These are phyloP conservation scores for Orchesellides sinensis DNA, from an alignment of 2,888 invertebrate species.

Conservation along the genomic window DNA sequence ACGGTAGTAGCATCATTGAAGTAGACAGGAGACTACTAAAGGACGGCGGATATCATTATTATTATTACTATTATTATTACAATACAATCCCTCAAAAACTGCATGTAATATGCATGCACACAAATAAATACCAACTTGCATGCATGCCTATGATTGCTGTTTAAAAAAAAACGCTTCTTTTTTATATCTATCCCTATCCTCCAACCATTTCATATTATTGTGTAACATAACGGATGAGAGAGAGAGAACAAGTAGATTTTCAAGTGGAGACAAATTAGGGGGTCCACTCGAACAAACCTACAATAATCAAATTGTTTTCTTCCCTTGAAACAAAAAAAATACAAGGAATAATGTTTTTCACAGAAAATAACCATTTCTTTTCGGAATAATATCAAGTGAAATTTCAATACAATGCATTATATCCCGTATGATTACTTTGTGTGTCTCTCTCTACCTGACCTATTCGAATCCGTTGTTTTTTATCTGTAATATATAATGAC, in stretches of 20 bases:
- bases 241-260: slow-evolving; percentile 56
- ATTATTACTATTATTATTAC: too few relatives aligned
- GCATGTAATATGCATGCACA: too few relatives aligned
- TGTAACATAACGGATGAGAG: too few relatives aligned
- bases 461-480: background rate
- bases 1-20: background rate
- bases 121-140: too few relatives aligned
- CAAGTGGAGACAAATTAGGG: slow-evolving; percentile 68
- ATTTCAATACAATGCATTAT: too few relatives aligned
- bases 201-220: too few relatives aligned
- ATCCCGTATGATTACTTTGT: too few relatives aligned
- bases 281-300: slow-evolving; percentile 66
- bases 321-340: slow-evolving; percentile 37
- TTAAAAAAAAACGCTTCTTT: background rate
- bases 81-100: background rate
- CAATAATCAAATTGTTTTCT: slow-evolving; percentile 68
- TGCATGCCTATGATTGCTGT: background rate
- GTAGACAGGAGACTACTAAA: background rate
- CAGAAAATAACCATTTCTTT: background rate
- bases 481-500: background rate
- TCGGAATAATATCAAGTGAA: background rate
- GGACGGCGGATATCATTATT: background rate
- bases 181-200: too few relatives aligned
- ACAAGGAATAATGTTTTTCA: background rate
- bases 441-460: background rate